A percentile compares a stretch with the other conserved stretches of the same genome.
Evolutionary conservation across 2,888 invertebrate genomes (phyloP).

Genomic region (Ectemnius continuus): DNA sequence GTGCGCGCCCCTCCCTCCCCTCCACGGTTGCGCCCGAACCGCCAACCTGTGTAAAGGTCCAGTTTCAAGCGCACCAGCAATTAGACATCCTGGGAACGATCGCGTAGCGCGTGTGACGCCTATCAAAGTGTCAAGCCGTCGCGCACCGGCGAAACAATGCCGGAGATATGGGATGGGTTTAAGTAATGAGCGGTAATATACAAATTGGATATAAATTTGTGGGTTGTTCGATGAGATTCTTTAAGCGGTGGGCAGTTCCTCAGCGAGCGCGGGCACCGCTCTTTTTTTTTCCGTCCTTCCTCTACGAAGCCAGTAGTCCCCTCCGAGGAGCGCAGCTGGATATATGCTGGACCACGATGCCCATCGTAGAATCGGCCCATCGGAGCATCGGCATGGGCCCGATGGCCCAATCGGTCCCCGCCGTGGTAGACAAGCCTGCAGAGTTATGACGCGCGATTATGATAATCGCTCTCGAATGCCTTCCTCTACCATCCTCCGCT

Average conservation of each 20-base stretch:
- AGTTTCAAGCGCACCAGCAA: neutral
- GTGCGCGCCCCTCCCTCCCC: no score
- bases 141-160: constrained; percentile 49
- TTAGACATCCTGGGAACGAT: constrained; percentile 1
- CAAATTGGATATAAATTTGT: constrained; percentile 70
- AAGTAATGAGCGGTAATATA: constrained; percentile 67
- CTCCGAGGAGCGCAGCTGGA: constrained; percentile 26
- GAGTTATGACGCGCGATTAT: constrained; percentile 74
- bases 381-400: constrained; percentile 33
- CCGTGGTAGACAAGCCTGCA: constrained; percentile 67
- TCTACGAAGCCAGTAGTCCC: constrained; percentile 59
- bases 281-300: constrained; percentile 52
- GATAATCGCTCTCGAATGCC: constrained; percentile 70
- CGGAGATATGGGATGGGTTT: constrained; percentile 54
- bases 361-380: constrained; percentile 25
- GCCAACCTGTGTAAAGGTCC: no score
- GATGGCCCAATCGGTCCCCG: constrained; percentile 64
- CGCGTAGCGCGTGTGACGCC: neutral
- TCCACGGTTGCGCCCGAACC: no score
- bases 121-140: constrained; percentile 26
- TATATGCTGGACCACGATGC: neutral
- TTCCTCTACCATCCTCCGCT: constrained; percentile 52
- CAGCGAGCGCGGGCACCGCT: constrained; percentile 36
- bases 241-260: constrained; percentile 62
- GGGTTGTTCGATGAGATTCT: constrained; percentile 69